Conservation (phyloP, 2,797 vertebrate species). For the Enoplosus armatus region DNA sequence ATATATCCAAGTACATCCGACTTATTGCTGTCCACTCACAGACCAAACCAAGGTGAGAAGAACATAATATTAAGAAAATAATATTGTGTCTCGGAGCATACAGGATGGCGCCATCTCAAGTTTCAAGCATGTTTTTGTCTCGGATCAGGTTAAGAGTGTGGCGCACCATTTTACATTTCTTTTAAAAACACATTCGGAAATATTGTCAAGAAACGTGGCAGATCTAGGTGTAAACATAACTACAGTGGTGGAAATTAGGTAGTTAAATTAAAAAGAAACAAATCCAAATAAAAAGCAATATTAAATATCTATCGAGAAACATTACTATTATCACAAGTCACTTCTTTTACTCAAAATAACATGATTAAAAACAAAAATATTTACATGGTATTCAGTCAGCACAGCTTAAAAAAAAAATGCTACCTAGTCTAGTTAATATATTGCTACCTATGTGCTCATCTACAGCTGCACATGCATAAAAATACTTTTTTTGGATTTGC, state of each 20-base stretch:
- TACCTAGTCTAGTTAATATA: slow-evolving; percentile 48
- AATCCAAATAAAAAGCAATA: slow-evolving; percentile 47
- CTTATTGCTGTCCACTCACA: slow-evolving; percentile 28
- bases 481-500: slow-evolving; percentile 49
- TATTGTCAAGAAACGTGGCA: slow-evolving; percentile 35
- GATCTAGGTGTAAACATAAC: slow-evolving; percentile 57
- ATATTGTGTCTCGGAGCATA: neutral
- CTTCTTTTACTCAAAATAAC: slow-evolving; percentile 49
- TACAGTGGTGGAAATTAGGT: slow-evolving; percentile 66
- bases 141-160: neutral
- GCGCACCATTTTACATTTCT: slow-evolving; percentile 4
- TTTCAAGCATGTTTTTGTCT: neutral
- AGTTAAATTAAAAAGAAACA: slow-evolving; percentile 30
- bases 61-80: neutral
- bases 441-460: slow-evolving; percentile 53
- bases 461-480: slow-evolving; percentile 57
- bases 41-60: slow-evolving; percentile 1
- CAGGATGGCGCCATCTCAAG: neutral
- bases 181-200: slow-evolving; percentile 17
- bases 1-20: slow-evolving; percentile 21
- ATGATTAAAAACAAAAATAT: slow-evolving; percentile 58
- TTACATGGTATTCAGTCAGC: slow-evolving; percentile 75
- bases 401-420: slow-evolving; percentile 54
- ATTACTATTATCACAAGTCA: slow-evolving; percentile 50
- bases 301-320: slow-evolving; percentile 71